These are phyloP conservation scores for Nettapus auritus DNA, from an alignment of 2,113 vertebrate genomes.

Conservation along the genomic window DNA sequence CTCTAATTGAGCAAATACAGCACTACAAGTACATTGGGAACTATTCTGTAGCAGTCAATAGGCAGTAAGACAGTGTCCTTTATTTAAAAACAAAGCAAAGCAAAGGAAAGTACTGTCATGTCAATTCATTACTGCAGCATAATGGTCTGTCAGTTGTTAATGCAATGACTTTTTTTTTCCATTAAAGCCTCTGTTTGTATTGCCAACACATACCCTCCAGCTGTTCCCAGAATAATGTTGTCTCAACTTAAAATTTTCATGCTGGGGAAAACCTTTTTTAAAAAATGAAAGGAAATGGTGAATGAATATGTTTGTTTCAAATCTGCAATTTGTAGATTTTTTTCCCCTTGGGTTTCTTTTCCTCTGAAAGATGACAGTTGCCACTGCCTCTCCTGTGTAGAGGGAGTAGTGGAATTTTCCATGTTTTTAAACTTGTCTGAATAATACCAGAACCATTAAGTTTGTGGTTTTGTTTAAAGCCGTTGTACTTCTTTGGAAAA, in stretches of 20 bases:
- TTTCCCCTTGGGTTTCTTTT: not conserved
- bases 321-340: not conserved
- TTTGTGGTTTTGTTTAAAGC: slow-evolving; percentile 9
- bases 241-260: not conserved
- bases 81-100: slow-evolving; percentile 26
- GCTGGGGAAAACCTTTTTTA: not conserved
- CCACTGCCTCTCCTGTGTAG: not conserved
- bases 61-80: not conserved
- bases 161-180: not conserved
- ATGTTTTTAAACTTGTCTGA: not conserved
- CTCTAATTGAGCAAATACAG: not conserved
- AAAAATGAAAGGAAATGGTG: not conserved
- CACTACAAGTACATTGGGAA: not conserved
- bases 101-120: not conserved
- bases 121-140: slow-evolving; percentile 10
- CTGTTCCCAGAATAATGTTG: slow-evolving; percentile 41
- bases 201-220: slow-evolving; percentile 12
- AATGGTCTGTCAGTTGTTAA: slow-evolving; percentile 28
- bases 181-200: not conserved
- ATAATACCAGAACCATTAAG: not conserved
- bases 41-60: not conserved
- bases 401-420: slow-evolving; percentile 20
- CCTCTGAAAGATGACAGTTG: not conserved
- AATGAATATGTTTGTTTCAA: slow-evolving; percentile 19
- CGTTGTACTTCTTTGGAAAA: not conserved